Conservation (phyloP, 2,888 invertebrate genomes). For the Agrenia bidenticulata region DNA sequence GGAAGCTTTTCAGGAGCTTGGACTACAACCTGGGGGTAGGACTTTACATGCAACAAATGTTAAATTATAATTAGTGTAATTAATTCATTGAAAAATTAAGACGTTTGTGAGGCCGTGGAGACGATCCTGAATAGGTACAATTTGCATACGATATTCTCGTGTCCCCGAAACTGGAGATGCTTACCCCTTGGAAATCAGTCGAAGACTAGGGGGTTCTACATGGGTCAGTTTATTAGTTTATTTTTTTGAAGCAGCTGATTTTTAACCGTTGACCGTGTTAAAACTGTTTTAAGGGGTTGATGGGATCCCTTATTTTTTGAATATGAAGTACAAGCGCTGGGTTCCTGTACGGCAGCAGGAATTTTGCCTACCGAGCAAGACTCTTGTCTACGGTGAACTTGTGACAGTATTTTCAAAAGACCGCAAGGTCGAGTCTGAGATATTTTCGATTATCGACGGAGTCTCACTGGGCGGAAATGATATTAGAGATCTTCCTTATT, state of each 20-base stretch:
- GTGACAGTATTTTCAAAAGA: neutral
- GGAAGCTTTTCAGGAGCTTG: neutral
- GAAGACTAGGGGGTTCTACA: constrained; percentile 1
- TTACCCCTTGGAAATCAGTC: neutral
- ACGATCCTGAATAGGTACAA: constrained; percentile 7
- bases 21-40: neutral
- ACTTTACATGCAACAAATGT: too few species aligned
- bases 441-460: constrained; percentile 11
- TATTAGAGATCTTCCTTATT: constrained; percentile 1
- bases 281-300: neutral
- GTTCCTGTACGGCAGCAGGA: constrained; percentile 1
- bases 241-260: neutral
- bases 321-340: constrained; percentile 9
- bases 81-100: neutral
- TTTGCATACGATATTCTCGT: constrained; percentile 7
- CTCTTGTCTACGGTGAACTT: constrained; percentile 1
- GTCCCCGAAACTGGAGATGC: neutral
- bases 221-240: neutral
- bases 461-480: neutral
- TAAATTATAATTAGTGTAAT: neutral
- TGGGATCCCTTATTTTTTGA: constrained; percentile 8
- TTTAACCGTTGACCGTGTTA: neutral
- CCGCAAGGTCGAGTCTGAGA: neutral
- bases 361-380: neutral
- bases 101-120: constrained; percentile 4